A percentile compares a stretch with the other conserved stretches of the same genome.
These are phyloP conservation scores for Taurulus bubalis DNA, from an alignment of 2,113 vertebrate species.

Conservation along the genomic window DNA sequence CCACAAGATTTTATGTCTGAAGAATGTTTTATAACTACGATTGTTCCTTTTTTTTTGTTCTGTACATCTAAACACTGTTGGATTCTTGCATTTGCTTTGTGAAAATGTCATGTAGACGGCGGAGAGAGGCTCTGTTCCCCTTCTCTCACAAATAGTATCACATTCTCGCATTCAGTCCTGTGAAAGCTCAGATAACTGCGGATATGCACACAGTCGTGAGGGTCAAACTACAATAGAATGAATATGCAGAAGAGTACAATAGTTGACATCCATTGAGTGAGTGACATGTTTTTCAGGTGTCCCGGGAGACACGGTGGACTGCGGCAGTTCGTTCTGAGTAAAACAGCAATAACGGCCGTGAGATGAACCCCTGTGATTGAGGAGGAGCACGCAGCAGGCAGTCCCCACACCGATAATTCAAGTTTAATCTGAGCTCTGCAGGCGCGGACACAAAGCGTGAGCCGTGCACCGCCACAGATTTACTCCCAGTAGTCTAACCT, in stretches of 20 bases:
- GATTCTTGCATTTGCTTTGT: conserved; percentile 1
- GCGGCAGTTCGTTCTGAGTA: conserved; percentile 29
- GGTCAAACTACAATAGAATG: conserved; percentile 15
- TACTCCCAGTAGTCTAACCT: conserved; percentile 62
- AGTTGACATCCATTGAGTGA: conserved; percentile 22
- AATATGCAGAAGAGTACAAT: conserved; percentile 22
- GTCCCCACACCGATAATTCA: conserved; percentile 68
- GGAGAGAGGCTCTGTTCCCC: neutral
- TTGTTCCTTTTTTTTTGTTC: neutral
- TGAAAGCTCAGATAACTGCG: conserved; percentile 14
- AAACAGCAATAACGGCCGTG: conserved; percentile 53
- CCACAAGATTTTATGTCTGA: neutral
- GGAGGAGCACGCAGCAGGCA: conserved; percentile 56
- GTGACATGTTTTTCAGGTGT: conserved; percentile 26
- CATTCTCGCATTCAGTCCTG: conserved; percentile 4
- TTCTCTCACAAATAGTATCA: conserved; percentile 1
- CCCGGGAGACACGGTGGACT: conserved; percentile 11
- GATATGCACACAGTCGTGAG: conserved; percentile 10
- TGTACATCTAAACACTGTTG: conserved; percentile 3
- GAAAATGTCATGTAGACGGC: neutral
- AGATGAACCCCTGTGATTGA: conserved; percentile 71
- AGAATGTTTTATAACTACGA: conserved; percentile 22
- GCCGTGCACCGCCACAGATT: conserved; percentile 47
- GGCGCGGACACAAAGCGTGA: conserved; percentile 45
- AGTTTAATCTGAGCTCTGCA: conserved; percentile 80